A percentile compares a stretch with the other conserved stretches of the same genome.
These are phyloP conservation scores for Corticium candelabrum DNA, from an alignment of 37 sponge, comb jelly and placozoan genomes.

Conservation along the genomic window DNA sequence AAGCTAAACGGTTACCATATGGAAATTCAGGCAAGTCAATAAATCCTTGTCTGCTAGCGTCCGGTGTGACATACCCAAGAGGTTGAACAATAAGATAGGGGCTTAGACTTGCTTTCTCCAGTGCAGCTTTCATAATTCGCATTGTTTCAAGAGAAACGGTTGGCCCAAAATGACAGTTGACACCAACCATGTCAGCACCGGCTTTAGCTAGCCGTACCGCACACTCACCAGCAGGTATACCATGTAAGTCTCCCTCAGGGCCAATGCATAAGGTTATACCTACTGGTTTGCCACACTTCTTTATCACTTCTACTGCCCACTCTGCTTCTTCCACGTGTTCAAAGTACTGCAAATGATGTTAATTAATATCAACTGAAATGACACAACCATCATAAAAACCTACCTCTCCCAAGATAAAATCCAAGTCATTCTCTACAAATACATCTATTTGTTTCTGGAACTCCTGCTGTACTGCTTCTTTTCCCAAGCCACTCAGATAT, in stretches of 20 bases:
- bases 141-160: slow-evolving; percentile 10
- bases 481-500: slow-evolving; percentile 12
- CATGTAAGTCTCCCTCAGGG: slow-evolving; percentile 31
- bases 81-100: slow-evolving; percentile 34
- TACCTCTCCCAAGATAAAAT: slow-evolving; percentile 36
- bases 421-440: slow-evolving; percentile 26
- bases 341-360: slow-evolving; percentile 22
- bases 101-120: slow-evolving; percentile 18
- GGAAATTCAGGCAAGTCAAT: slow-evolving; percentile 47
- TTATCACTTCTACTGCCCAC: slow-evolving; percentile 36
- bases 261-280: slow-evolving; percentile 21
- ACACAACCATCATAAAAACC: neutral
- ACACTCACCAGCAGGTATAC: slow-evolving; percentile 32
- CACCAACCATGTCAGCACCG: slow-evolving; percentile 33
- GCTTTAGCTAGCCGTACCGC: slow-evolving; percentile 30
- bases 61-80: slow-evolving; percentile 31
- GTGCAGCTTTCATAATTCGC: slow-evolving; percentile 11
- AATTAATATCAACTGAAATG: neutral
- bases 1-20: slow-evolving; percentile 6
- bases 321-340: slow-evolving; percentile 42
- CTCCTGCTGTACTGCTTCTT: slow-evolving; percentile 24
- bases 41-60: slow-evolving; percentile 31
- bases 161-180: slow-evolving; percentile 43
- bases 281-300: slow-evolving; percentile 23
- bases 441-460: slow-evolving; percentile 30